A percentile compares a stretch with the other conserved stretches of the same genome.
Conservation (phyloP, 1,140 invertebrate genomes). For the Drosophila watanabei region DNA sequence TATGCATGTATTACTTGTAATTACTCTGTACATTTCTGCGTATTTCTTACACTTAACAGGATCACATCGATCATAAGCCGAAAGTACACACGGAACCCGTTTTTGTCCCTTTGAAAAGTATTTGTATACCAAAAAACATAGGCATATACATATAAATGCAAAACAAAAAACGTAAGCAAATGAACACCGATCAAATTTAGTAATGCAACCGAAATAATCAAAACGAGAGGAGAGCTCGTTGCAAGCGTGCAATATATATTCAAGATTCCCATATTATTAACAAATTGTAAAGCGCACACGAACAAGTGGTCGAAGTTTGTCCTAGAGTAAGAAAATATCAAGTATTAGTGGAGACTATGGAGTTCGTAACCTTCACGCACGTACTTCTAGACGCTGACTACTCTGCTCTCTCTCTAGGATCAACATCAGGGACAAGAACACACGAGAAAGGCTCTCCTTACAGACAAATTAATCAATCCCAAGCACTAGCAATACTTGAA, state of each 20-base stretch:
- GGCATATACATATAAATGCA: constrained; percentile 11
- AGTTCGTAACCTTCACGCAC: neutral
- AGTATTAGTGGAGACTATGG: constrained; percentile 8
- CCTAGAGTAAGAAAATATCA: constrained; percentile 1
- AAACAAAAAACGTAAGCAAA: constrained; percentile 32
- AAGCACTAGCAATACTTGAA: constrained; percentile 59
- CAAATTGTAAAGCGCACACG: constrained; percentile 71
- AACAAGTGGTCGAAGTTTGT: constrained; percentile 17
- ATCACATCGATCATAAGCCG: constrained; percentile 52
- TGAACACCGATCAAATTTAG: constrained; percentile 56
- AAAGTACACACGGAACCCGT: constrained; percentile 41
- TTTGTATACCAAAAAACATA: constrained; percentile 74
- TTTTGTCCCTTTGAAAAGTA: constrained; percentile 62
- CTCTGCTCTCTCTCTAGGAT: constrained; percentile 36
- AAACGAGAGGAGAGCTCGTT: constrained; percentile 39
- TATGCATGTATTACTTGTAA: constrained; percentile 73
- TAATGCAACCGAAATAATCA: constrained; percentile 61
- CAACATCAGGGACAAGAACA: constrained; percentile 6
- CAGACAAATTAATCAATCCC: constrained; percentile 27
- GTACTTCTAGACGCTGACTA: too few relatives aligned
- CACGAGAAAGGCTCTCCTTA: constrained; percentile 19
- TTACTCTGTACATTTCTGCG: constrained; percentile 80
- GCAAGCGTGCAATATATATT: constrained; percentile 57
- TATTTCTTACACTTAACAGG: constrained; percentile 52
- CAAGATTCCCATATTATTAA: constrained; percentile 38